Evolutionary conservation across 1,140 invertebrate species (phyloP), one percentile per base, ranked within the genome.

Genomic region (Pseudobourletiella spinata): DNA sequence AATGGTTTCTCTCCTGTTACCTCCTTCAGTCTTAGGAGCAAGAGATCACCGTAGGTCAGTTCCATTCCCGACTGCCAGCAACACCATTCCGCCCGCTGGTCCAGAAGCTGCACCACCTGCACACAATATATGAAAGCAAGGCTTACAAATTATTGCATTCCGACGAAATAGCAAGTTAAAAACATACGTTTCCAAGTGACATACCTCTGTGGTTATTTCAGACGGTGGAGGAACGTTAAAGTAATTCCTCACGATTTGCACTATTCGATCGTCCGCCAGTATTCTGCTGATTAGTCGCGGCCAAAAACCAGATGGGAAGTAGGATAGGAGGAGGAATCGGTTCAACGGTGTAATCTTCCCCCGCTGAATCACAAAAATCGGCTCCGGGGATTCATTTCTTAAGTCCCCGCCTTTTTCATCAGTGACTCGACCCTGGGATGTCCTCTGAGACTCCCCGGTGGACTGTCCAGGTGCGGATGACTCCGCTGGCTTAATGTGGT

Each of bases 301-400:
- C 96, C 95, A 98, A 76, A 99, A 99, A 0, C 96, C 96, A 67
- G 89, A 90, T 0, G 96, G 96, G 73, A 98, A 91, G 76, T 98
- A 99, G 0, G 94, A 94, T 82, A 98, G 88, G 1, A 94, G 76
- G 2, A 94, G 75, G 26, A 94, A 75, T 8, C 91, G 76, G 0
- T 72, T 69, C 44, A 76, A 67, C 26, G 72, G 65, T 8, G 50
- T 26, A 8, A 64, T 29, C 29, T 58, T 56, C 26, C 64, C 70
- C 32, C 61, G 46, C 39, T 62, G 60, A 43, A 63, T 32, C 29
- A 18, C 22, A 46, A 42, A 63, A 16, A 52, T 32, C 4, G 42
- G 28, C 26, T 58, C 56, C 6, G 15, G 20, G 11, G 16, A 6
- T 20, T 42, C 61, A 24, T 51, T 26, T 51, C 16, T 26, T 51